Percentiles rank a stretch among this genome's conserved stretches.
Conservation (phyloP, 1,140 invertebrate genomes). For the Pseudobourletiella spinata region DNA sequence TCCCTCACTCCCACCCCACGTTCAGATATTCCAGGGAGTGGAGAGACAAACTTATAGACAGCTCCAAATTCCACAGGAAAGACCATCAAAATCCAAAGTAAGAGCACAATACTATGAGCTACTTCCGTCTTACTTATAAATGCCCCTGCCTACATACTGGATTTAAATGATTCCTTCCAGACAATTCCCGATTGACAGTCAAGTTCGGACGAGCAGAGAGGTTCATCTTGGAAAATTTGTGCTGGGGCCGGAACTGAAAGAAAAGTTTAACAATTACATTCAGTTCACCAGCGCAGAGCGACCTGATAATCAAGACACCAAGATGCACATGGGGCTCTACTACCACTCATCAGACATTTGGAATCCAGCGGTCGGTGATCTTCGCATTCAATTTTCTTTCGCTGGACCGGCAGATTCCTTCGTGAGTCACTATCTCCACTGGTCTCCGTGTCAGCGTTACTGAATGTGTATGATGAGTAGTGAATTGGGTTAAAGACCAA, state of each 20-base stretch:
- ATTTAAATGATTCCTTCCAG: slow-evolving; percentile 40
- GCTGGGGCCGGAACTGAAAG: slow-evolving; percentile 54
- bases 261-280: slow-evolving; percentile 64
- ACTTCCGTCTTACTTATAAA: too few relatives aligned
- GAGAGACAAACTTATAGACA: slow-evolving; percentile 70
- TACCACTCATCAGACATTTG: slow-evolving; percentile 74
- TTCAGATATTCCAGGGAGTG: slow-evolving; percentile 62
- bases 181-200: slow-evolving; percentile 42
- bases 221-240: slow-evolving; percentile 49
- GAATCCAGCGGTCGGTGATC: slow-evolving; percentile 70
- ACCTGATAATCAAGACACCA: slow-evolving; percentile 67
- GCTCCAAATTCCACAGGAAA: slow-evolving; percentile 59
- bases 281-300: slow-evolving; percentile 73
- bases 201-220: slow-evolving; percentile 47
- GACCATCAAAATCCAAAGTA: slow-evolving; percentile 68
- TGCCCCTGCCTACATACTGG: too few relatives aligned
- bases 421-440: slow-evolving; percentile 50
- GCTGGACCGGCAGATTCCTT: slow-evolving; percentile 64
- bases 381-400: slow-evolving; percentile 72
- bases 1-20: background rate
- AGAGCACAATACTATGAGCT: slow-evolving; percentile 25
- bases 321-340: slow-evolving; percentile 74
- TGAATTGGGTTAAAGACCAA: too few relatives aligned
- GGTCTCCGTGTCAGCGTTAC: too few relatives aligned
- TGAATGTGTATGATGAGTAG: too few relatives aligned